Conservation (phyloP, 1,140 invertebrate species). For the Leptoteleia sp. region DNA sequence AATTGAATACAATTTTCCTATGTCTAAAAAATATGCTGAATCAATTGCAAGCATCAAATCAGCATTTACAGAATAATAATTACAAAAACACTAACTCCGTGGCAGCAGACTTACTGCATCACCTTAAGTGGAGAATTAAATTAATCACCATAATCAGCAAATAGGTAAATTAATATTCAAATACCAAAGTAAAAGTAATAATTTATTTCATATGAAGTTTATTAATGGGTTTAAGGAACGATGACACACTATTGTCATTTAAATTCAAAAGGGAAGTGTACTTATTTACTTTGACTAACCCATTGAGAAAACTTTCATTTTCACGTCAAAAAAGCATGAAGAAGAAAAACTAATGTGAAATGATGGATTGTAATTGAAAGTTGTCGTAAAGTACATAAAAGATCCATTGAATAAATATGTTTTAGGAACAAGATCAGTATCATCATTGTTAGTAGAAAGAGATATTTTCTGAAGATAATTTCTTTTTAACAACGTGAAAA, state of each 20-base stretch:
- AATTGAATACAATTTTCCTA: too few species aligned
- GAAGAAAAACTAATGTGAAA: constrained; percentile 9
- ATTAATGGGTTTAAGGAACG: background rate
- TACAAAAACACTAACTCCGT: too few species aligned
- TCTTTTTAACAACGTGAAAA: too few species aligned
- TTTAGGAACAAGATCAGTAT: background rate
- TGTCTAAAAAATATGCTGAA: too few species aligned
- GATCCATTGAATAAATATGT: background rate
- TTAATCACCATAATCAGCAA: too few species aligned
- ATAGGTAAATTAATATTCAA: too few species aligned
- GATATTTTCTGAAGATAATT: too few species aligned
- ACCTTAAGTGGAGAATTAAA: too few species aligned
- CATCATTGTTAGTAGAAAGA: too few species aligned
- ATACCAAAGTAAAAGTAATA: background rate
- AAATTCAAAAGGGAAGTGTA: constrained; percentile 8
- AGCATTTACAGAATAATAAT: too few species aligned
- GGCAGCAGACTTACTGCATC: too few species aligned
- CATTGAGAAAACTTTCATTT: constrained; percentile 40
- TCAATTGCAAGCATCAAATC: too few species aligned
- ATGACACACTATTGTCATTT: constrained; percentile 3
- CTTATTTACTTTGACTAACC: constrained; percentile 30
- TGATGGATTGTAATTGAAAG: constrained; percentile 31
- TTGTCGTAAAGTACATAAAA: constrained; percentile 13
- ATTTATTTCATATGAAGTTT: background rate
- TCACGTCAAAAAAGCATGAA: constrained; percentile 48